Conservation (phyloP, 2,113 vertebrate species). For the Synchiropus splendidus region DNA sequence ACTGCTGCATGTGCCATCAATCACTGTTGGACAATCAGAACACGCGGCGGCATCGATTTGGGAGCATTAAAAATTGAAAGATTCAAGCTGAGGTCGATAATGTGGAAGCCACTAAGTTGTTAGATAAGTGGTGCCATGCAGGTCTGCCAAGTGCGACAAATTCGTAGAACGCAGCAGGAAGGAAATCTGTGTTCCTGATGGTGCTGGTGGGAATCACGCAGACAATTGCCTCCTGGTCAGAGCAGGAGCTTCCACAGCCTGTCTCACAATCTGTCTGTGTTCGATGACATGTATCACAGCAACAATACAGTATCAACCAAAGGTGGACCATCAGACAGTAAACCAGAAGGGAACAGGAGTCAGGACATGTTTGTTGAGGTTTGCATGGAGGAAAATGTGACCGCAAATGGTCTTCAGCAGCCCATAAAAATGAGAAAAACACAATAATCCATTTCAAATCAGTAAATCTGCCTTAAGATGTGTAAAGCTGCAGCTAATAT, state of each 20-base stretch:
- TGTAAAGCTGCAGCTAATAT: too few relatives aligned
- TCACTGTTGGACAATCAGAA: constrained; percentile 5
- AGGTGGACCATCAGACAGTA: too few relatives aligned
- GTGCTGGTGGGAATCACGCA: background rate
- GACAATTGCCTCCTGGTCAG: constrained; percentile 6
- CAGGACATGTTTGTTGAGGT: too few relatives aligned
- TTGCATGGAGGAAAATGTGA: too few relatives aligned
- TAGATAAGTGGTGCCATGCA: constrained; percentile 5
- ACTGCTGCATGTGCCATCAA: constrained; percentile 11
- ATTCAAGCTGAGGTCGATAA: constrained; percentile 1
- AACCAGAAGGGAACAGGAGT: too few relatives aligned
- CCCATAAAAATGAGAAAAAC: too few relatives aligned
- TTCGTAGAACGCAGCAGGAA: constrained; percentile 7
- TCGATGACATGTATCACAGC: too few relatives aligned
- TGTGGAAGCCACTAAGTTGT: constrained; percentile 18
- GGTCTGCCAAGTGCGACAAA: constrained; percentile 14
- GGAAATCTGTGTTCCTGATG: constrained; percentile 11
- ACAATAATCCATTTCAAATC: too few relatives aligned
- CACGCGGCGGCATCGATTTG: constrained; percentile 1
- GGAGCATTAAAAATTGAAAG: constrained; percentile 10
- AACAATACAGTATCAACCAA: too few relatives aligned
- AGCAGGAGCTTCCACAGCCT: background rate
- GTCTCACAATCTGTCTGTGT: too few relatives aligned
- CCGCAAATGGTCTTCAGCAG: too few relatives aligned
- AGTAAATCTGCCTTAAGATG: too few relatives aligned